Evolutionary conservation across 2,113 vertebrate species (phyloP).

Genomic region (Hyaena hyaena): DNA sequence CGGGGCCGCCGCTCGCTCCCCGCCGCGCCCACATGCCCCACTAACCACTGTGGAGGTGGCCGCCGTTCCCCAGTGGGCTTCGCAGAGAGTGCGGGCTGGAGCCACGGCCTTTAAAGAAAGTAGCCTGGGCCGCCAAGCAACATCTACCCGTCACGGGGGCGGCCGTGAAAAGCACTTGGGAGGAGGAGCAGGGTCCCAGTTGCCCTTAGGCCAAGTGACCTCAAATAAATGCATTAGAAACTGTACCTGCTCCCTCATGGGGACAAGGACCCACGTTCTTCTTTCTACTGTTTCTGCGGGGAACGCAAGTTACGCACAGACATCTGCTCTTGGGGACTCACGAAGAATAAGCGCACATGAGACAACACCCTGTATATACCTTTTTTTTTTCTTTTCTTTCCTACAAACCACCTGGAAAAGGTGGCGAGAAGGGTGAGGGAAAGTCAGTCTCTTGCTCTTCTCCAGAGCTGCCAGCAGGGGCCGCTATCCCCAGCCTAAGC

Average conservation of each 20-base stretch:
- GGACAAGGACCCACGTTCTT: neutral
- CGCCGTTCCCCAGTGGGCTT: neutral
- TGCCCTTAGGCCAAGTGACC: neutral
- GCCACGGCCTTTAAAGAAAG: neutral
- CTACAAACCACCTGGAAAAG: constrained; percentile 41
- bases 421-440: neutral
- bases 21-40: neutral
- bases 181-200: neutral
- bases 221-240: neutral
- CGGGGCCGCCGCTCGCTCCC: neutral
- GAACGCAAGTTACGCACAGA: neutral
- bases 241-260: neutral
- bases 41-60: neutral
- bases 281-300: neutral
- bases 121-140: neutral
- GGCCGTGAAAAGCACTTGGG: neutral
- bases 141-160: neutral
- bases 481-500: constrained; percentile 66
- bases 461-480: constrained; percentile 68
- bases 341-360: neutral
- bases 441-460: constrained; percentile 14
- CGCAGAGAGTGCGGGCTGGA: neutral
- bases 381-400: rapidly evolving
- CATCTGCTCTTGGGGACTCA: neutral
- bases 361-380: neutral